Base-by-base conservation (phyloP, 2,888 invertebrate species). In the Onthophagus sagittarius region DNA sequence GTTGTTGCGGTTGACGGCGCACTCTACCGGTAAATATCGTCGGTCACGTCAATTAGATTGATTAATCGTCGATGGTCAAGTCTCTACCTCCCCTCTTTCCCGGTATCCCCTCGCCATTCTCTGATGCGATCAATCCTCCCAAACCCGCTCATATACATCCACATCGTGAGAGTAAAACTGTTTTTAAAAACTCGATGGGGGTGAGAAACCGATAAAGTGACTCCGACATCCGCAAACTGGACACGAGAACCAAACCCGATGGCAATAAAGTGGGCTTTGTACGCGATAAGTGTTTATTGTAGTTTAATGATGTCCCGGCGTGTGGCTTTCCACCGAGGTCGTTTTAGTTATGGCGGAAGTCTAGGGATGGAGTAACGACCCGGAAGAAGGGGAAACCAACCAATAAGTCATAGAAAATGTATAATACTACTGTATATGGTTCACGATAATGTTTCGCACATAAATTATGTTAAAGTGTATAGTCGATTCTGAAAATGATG, bases 211-310 rank as follows among this genome's bases (percentile, higher is more conserved):
- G 39, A 53, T 53, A 53, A 53, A 53, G 39, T 53, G 39, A 11
- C 39, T 53, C 39, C 39, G 6, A 53, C 39, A 9, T 53, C 39
- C 39, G 39, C 39, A 53, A 53, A 53, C 39, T 53, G 39, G 39
- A 53, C 39, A 53, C 39, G 39, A 53, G 39, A 53, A 53, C 39
- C 39, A 11, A 53, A 11, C 39, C 11, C 11, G 39, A 82, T 80
- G 77, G 79, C 80, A 78, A 81, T 80, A 81, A 81, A 81, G 67
- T 67, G 80, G 81, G 80, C 79, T 80, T 79, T 81, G 81, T 80
- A 79, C 81, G 81, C 81, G 81, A 82, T 82, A 82, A 83, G 81
- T 82, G 82, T 81, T 82, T 81, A 82, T 82, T 82, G 82, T 80
- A 80, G 80, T 82, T 83, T 82, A 83, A 83, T 82, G 82, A 82